Evolutionary conservation across 2,797 vertebrate species (phyloP).

Genomic region (Todus mexicanus): DNA sequence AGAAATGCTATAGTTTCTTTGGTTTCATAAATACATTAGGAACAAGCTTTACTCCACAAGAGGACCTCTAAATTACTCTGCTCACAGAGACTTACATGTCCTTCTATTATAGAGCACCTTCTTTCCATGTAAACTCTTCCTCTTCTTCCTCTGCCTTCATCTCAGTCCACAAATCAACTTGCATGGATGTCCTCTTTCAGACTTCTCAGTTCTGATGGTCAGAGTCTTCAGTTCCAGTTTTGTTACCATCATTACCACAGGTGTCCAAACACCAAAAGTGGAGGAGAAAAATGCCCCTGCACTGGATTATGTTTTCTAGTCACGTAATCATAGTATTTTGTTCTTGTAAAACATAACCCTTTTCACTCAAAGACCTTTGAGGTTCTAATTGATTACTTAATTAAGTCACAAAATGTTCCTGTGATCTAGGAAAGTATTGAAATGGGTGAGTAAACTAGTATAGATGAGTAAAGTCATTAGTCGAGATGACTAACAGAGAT

Average conservation of each 20-base stretch:
- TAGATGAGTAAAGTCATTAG: constrained; percentile 42
- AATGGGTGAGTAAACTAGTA: constrained; percentile 39
- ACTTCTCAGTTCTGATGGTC: background rate
- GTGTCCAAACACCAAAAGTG: background rate
- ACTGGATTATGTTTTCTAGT: background rate
- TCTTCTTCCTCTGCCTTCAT: background rate
- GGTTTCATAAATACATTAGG: background rate
- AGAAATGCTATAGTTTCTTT: background rate
- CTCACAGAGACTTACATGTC: background rate
- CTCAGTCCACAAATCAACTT: background rate
- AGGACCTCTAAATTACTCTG: background rate
- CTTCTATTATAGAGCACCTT: background rate
- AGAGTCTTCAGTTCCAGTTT: background rate
- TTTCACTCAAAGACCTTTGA: constrained; percentile 24
- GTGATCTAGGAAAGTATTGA: constrained; percentile 33
- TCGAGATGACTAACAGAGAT: constrained; percentile 54
- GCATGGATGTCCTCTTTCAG: background rate
- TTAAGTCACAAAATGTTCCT: constrained; percentile 20
- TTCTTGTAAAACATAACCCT: background rate
- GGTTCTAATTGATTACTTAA: background rate
- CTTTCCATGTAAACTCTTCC: background rate
- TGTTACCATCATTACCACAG: accelerated
- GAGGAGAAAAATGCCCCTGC: background rate
- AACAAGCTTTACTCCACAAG: background rate
- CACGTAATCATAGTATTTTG: background rate